Evolutionary conservation across 2,797 vertebrate genomes (phyloP), one percentile per base, ranked within the genome.

Genomic region (Alcedo quadribrachys): DNA sequence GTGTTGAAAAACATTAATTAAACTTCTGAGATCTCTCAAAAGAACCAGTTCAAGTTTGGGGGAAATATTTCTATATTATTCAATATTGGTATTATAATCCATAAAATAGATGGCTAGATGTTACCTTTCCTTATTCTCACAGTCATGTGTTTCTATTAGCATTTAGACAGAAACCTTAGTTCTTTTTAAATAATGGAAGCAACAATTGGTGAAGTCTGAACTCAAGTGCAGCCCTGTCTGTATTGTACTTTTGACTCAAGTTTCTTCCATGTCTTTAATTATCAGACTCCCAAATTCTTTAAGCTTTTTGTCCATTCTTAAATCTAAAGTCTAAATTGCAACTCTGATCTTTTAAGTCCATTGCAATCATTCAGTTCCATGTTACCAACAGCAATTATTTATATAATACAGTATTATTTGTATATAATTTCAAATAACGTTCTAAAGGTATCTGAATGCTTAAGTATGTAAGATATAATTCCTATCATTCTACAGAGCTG

Each of bases 1-100:
- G 87, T 7, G 15, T 81, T 96, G 68, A 91, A 95, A 94, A 92
- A 91, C 66, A 85, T 90, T 92, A 93, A 81, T 86, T 66, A 96
- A 92, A 92, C 40, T 95, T 92, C 73, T 66, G 11, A 35, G 81
- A 37, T 82, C 51, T 90, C 93, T 88, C 90, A 63, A 75, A 89
- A 93, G 84, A 46, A 94, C 24, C 4, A 0, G 61, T 78, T 92
- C 81, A 94, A 87, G 18, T 81, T 95, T 73, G 63, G 55, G 81
- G 16, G 9, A 90, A 86, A 85, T 62, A 53, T 61, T 61, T 76
- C 32, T 37, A 2, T 66, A 57, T 58, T 89, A 54, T 58, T 33
- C 55, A 74, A 87, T 57, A 57, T 62, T 8, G 65, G 3, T 33
- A 63, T 76, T 87, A 57, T 35, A 73, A 70, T n/a, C 16, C 15